Evolutionary conservation across 2,113 vertebrate genomes (phyloP), one percentile per base, ranked within the genome.

Genomic region (Notothenia coriiceps): DNA sequence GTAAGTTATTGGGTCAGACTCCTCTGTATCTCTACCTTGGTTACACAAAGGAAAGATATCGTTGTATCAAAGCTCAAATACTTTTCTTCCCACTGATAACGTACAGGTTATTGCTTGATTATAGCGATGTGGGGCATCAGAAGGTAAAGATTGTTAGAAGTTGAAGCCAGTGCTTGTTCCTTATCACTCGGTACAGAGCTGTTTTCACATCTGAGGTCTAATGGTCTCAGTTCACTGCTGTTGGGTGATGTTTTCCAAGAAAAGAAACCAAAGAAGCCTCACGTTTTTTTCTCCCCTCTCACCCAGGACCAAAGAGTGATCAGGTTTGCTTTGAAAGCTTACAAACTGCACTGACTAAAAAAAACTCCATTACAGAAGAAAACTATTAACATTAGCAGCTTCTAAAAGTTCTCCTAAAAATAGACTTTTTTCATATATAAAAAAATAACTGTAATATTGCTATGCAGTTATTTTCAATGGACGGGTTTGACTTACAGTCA

Each of bases 371-470:
- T 43, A 77, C 75, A 85, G 66, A 84, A 63, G 62, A 83, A 83
- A 85, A 82, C 47, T 75, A 88, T 88, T 61, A 85, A 90, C 66
- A 89, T 94, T 95, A 96, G 95, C 95, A 96, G 95, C 94, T 93
- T 93, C 92, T 93, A 94, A 68, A 91, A 89, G 61, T 92, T 73
- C 76, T 89, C 83, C 86, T 85, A 92, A 91, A 87, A 88, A 90
- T 89, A 89, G 46, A 86, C 29, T 46, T 66, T 71, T 63, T 73
- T 74, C 57, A 88, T 83, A 87, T 85, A 93, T 80, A 90, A 87
- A 90, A 90, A 86, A 91, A 89, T 77, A 88, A 76, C 55, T 90
- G 70, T 83, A 78, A 69, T 84, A 85, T 85, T 69, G 59, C 75
- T 74, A 83, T 85, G 40, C 74, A 90, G 79, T 85, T 92, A 69